Evolutionary conservation across 2,888 invertebrate species (phyloP).

Genomic region (Anthrax anthrax): DNA sequence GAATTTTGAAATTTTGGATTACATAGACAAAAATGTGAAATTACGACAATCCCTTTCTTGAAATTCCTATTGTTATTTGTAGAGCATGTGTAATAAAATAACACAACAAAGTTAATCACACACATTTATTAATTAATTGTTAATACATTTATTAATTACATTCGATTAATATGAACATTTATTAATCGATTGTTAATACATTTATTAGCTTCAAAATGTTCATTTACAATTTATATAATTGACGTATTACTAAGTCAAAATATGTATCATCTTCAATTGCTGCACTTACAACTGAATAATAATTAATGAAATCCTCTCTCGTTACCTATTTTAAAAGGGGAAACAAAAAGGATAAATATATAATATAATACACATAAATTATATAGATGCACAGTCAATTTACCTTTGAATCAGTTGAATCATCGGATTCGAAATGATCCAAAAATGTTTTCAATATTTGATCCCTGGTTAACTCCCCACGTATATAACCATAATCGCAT

Average conservation of each 20-base stretch:
- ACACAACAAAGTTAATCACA: no score
- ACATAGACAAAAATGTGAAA: no score
- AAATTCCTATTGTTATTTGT: no score
- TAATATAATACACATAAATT: conserved; percentile 53
- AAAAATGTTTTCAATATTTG: conserved; percentile 66
- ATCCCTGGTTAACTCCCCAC: conserved; percentile 77
- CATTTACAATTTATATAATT: conserved; percentile 75
- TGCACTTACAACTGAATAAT: conserved; percentile 86
- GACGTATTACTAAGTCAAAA: conserved; percentile 90
- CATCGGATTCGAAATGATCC: conserved; percentile 64
- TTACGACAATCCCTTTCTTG: no score
- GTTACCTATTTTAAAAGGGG: conserved; percentile 51
- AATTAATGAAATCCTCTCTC: conserved; percentile 83
- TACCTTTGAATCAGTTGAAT: conserved; percentile 25
- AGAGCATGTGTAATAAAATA: no score
- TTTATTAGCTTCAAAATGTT: background rate
- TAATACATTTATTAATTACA: no score
- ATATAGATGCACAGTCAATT: no score
- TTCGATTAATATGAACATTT: no score
- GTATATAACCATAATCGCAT: conserved; percentile 66
- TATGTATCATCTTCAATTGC: conserved; percentile 89
- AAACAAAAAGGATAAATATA: conserved; percentile 25
- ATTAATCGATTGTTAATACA: no score
- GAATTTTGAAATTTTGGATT: no score
- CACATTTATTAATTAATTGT: no score